Evolutionary conservation across 2,113 vertebrate genomes (phyloP).

Genomic region (Microcebus ravelobensis): DNA sequence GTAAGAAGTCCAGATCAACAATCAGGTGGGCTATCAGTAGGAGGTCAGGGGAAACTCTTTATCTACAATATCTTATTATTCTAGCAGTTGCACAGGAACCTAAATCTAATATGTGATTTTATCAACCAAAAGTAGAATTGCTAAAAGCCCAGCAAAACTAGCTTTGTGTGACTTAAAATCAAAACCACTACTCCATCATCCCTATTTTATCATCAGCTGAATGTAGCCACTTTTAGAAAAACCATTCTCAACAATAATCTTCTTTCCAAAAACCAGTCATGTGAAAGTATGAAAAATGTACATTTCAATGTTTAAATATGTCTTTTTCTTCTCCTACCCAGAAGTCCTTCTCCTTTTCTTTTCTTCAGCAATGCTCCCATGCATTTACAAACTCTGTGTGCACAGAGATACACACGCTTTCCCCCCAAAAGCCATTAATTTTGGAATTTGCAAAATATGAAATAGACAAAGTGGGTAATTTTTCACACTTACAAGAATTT

Average conservation of each 20-base stretch:
- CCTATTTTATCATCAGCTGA: not conserved
- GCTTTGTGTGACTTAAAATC: constrained; percentile 2
- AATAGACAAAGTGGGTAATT: constrained; percentile 88
- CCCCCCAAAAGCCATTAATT: constrained; percentile 85
- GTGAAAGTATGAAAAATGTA: constrained; percentile 11
- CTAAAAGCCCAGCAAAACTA: not conserved
- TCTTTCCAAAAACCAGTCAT: constrained; percentile 47
- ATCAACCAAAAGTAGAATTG: not conserved
- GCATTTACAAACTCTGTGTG: constrained; percentile 81
- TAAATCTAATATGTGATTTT: not conserved
- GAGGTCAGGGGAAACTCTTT: not conserved
- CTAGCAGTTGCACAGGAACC: not conserved
- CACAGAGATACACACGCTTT: constrained; percentile 80
- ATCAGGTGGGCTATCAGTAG: not conserved
- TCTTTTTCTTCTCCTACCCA: not conserved
- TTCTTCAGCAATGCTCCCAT: constrained; percentile 42
- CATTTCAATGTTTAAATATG: not conserved
- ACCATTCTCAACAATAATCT: not conserved
- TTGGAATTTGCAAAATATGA: constrained; percentile 85
- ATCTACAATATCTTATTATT: not conserved
- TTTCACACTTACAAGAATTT: constrained; percentile 89
- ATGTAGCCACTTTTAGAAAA: constrained; percentile 12
- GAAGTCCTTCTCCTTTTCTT: not conserved
- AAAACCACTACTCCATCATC: not conserved
- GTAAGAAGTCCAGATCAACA: not conserved